phyloP scores from a whole-genome alignment of 1,140 invertebrate genomes.

The Popillia japonica region DNA sequence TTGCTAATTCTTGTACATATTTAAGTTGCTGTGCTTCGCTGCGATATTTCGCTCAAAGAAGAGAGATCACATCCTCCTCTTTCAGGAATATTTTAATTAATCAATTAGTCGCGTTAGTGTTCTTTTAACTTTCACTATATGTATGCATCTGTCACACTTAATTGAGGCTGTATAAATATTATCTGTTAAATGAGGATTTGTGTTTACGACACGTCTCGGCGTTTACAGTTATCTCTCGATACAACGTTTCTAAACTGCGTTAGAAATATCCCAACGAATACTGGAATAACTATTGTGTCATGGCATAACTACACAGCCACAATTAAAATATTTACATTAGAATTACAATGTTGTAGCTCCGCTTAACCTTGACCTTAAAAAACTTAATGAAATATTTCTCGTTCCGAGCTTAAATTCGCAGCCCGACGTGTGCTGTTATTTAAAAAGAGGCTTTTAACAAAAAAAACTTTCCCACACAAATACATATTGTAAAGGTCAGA shows the following conservation, averaged over 20 bases:
- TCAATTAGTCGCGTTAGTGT: too few relatives aligned
- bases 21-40: too few relatives aligned
- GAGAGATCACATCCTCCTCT: too few relatives aligned
- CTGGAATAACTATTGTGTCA: background rate
- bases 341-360: background rate
- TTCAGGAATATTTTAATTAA: too few relatives aligned
- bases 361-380: slow-evolving; percentile 22
- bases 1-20: too few relatives aligned
- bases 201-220: too few relatives aligned
- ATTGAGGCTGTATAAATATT: too few relatives aligned
- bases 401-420: slow-evolving; percentile 1
- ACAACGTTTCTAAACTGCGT: background rate
- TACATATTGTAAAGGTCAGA: slow-evolving; percentile 28
- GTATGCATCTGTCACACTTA: too few relatives aligned
- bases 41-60: too few relatives aligned
- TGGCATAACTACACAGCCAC: background rate
- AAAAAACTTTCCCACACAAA: background rate
- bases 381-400: background rate
- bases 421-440: background rate
- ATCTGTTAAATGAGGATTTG: too few relatives aligned
- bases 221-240: too few relatives aligned
- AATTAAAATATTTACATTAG: background rate
- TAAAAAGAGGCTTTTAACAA: background rate
- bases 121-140: too few relatives aligned
- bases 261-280: background rate